Evolutionary conservation across 2,888 invertebrate species (phyloP), one percentile per base, ranked within the genome.

Genomic region (Bombyx huttoni): DNA sequence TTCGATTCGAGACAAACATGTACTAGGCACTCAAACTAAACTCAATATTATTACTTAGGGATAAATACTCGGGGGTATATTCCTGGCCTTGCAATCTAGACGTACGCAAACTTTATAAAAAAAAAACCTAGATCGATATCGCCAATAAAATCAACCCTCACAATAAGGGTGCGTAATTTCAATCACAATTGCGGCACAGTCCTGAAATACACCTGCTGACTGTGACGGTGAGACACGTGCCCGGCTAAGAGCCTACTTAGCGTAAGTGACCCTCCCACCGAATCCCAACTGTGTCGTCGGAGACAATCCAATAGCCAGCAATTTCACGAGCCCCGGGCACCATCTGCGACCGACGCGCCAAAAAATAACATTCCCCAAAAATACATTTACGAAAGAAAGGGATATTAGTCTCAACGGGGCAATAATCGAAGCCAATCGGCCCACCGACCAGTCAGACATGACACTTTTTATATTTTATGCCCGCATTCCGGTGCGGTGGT

Each of bases 371-470:
- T 79, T 75, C 75, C 76, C 81, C 75, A 75, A 82, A 73, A 78
- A 84, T 82, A 82, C 85, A 83, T 83, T 84, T 78, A 73, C 75
- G 67, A 82, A 84, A 82, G 83, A 83, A 83, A 81, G 71, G 83
- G 78, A 83, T 89, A 89, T 89, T 87, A 86, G 81, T 89, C 89
- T 88, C 89, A 75, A 73, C 68, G 89, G 89, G 65, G 75, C 86
- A 67, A 85, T 89, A 83, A 87, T 89, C 87, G 84, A 87, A 83
- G 79, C 81, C 88, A 87, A 89, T 89, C 77, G 88, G 74, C 76
- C 73, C 77, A 75, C 80, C 76, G 75, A 76, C 73, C 73, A 75
- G 65, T 62, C 73, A 73, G 66, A 76, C 79, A 76, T 75, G 79
- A 78, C 80, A 78, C 71, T 76, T 78, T 69, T 70, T 67, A 78